These are phyloP conservation scores for Labrus mixtus DNA, from an alignment of 2,113 vertebrate genomes.

Conservation along the genomic window DNA sequence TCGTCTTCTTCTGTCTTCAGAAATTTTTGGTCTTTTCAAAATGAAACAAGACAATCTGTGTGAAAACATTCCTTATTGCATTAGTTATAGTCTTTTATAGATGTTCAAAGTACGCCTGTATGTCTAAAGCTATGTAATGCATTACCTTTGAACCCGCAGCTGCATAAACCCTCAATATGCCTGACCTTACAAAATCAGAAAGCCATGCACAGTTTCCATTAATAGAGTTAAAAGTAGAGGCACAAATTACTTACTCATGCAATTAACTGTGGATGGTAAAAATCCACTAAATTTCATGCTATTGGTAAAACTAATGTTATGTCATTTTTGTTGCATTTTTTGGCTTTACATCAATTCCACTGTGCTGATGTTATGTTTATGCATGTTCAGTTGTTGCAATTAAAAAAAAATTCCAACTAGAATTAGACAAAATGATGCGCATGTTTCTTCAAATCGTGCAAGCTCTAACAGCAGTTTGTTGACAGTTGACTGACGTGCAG, in stretches of 20 bases:
- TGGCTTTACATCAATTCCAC: constrained; percentile 10
- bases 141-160: no score
- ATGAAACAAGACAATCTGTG: neutral
- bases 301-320: neutral
- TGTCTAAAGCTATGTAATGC: no score
- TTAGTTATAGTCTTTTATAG: no score
- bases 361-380: neutral
- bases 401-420: neutral
- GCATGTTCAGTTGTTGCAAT: neutral
- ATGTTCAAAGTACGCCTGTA: no score
- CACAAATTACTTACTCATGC: no score
- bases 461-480: neutral
- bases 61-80: no score
- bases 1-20: neutral
- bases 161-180: no score
- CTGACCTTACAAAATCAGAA: no score
- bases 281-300: neutral
- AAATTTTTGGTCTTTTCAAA: neutral
- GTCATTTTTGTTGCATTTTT: constrained; percentile 13
- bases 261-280: neutral
- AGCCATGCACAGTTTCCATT: no score
- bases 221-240: no score
- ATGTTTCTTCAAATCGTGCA: neutral
- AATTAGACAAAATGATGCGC: neutral
- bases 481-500: neutral